A percentile compares a stretch with the other conserved stretches of the same genome.
phyloP scores from a whole-genome alignment of 2,888 invertebrate species.

The Hyles lineata region DNA sequence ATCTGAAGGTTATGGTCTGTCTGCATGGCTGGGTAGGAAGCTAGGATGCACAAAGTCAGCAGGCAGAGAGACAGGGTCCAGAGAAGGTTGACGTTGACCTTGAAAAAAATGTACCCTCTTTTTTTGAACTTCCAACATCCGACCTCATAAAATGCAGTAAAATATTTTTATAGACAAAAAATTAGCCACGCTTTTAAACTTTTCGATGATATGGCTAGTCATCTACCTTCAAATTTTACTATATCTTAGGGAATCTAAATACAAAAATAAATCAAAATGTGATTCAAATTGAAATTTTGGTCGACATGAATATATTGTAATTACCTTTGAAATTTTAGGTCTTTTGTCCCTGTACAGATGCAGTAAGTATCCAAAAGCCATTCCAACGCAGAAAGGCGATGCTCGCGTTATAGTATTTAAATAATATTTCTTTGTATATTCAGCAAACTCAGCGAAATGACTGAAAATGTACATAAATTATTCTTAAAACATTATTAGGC shows the following conservation, averaged over 20 bases:
- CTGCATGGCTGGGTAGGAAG: constrained; percentile 63
- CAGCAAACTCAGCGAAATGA: constrained; percentile 34
- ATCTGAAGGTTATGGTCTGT: constrained; percentile 47
- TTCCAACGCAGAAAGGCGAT: constrained; percentile 65
- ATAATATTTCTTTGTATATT: constrained; percentile 56
- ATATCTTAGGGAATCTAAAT: no score
- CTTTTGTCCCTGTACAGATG: constrained; percentile 54
- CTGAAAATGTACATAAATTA: constrained; percentile 37
- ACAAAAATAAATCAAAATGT: no score
- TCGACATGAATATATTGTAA: neutral
- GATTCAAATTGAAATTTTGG: neutral
- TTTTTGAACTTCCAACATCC: no score
- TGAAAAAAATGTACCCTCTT: constrained; percentile 18
- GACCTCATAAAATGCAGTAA: no score
- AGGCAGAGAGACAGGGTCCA: constrained; percentile 55
- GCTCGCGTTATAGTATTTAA: constrained; percentile 62
- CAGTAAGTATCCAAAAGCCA: constrained; percentile 64
- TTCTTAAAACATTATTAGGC: no score
- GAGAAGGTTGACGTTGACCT: constrained; percentile 51
- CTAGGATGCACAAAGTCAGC: constrained; percentile 61
- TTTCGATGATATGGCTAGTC: no score
- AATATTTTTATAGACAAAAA: no score
- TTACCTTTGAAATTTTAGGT: constrained; percentile 53
- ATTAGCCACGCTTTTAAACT: no score
- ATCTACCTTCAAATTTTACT: no score